A percentile compares a stretch with the other conserved stretches of the same genome.
These are phyloP conservation scores for Pseudoatta argentina DNA, from an alignment of 1,140 invertebrate genomes.

Conservation along the genomic window DNA sequence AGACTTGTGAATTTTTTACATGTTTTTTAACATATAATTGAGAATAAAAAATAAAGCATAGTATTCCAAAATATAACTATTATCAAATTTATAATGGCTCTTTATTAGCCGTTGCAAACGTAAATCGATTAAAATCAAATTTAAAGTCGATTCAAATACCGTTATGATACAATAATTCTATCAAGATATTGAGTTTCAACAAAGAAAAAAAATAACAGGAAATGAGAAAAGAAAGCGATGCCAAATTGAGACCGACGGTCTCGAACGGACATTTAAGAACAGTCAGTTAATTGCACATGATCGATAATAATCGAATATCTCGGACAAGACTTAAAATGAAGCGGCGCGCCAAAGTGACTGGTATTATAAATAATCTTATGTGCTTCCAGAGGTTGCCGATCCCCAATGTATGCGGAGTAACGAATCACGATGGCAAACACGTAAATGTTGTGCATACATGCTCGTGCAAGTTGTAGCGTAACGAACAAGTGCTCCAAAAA, in stretches of 20 bases:
- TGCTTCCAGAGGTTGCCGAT: slow-evolving; percentile 71
- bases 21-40: neutral
- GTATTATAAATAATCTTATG: slow-evolving; percentile 70
- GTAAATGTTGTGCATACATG: slow-evolving; percentile 49
- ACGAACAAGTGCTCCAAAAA: slow-evolving; percentile 68
- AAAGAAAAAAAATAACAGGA: neutral
- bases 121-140: neutral
- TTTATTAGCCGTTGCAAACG: neutral
- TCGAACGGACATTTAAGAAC: slow-evolving; percentile 40
- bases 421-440: slow-evolving; percentile 51
- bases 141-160: neutral
- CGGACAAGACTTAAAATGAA: slow-evolving; percentile 54
- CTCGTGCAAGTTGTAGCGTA: slow-evolving; percentile 54
- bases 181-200: slow-evolving; percentile 37
- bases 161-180: slow-evolving; percentile 6
- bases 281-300: slow-evolving; percentile 67
- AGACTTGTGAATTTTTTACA: neutral
- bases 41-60: slow-evolving; percentile 6
- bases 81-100: neutral
- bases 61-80: neutral
- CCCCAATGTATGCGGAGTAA: slow-evolving; percentile 28
- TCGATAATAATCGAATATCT: slow-evolving; percentile 75
- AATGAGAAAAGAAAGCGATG: slow-evolving; percentile 30
- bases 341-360: slow-evolving; percentile 70
- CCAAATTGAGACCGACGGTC: slow-evolving; percentile 32